Base-by-base conservation (phyloP, 2,888 invertebrate genomes). In the Willowsia nigromaculata region DNA sequence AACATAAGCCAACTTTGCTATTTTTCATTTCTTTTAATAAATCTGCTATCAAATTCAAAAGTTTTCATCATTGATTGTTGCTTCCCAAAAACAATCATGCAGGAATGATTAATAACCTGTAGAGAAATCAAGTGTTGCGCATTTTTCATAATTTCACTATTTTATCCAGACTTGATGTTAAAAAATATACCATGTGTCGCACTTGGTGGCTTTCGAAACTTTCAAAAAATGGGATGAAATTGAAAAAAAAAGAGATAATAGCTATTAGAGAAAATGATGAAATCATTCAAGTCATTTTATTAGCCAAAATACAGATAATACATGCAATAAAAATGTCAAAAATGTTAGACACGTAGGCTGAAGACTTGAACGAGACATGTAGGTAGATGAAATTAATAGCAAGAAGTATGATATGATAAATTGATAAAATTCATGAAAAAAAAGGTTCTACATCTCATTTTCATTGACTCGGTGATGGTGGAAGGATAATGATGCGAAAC, bases 1-100 rank as follows among this genome's bases (percentile, higher is more conserved):
- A 25, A 25, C 33, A 22, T 18, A 4, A 22, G 33, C 80, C 81
- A 43, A 37, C 71, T 68, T 81, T 5, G 40, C 81, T 53, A 87
- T 43, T 88, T 88, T 82, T 74, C 74, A 80, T 81, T 9, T 37
- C 40, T 68, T 68, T 62, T 56, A 82, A 88, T 88, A 88, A 88
- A 88, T 81, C 87, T 88, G 56, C 82, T 53, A 33, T 82, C 56
- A 18, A 22, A n/a, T n/a, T 9, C 40, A 71, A 81, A 71, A 65
- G 68, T 86, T 80, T 56, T 71, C 27, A 22, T 33, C 22, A 50
- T 22, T 33, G 47, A 80, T 80, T 80, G 68, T 37, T 25, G 15
- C 33, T 65, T 33, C 65, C 11, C 37, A 65, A 30, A 18, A 65
- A 6, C 37, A 65, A 65, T 15, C 6, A 62, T 62, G 9, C 43